phyloP scores from a whole-genome alignment of 1,140 invertebrate genomes.

The Cotesia glomerata region DNA sequence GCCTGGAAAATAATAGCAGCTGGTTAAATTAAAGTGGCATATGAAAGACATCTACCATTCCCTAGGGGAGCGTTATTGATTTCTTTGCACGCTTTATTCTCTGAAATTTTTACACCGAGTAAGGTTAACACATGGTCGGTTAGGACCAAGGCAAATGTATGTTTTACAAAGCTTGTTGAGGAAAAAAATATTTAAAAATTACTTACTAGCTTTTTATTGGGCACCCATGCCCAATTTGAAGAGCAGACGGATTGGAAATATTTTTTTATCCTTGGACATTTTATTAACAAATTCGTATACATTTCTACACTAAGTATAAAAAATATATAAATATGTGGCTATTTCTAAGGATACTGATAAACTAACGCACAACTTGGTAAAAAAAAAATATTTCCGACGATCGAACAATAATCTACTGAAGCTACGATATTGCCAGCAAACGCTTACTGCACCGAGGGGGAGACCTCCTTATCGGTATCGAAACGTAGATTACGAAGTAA shows the following conservation, averaged over 20 bases:
- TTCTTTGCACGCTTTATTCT: no score
- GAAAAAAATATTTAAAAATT: no score
- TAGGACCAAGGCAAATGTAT: no score
- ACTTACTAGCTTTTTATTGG: conserved; percentile 13
- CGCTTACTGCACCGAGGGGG: not conserved
- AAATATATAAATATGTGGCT: no score
- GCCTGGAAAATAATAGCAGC: conserved; percentile 32
- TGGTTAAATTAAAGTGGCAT: no score
- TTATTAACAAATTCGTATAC: conserved; percentile 1
- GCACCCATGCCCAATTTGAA: conserved; percentile 8
- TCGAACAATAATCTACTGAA: not conserved
- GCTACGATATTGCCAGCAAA: not conserved
- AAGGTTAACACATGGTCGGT: no score
- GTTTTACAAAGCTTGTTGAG: no score
- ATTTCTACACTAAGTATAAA: conserved; percentile 1
- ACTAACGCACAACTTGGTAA: not conserved
- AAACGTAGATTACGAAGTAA: not conserved
- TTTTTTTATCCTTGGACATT: not conserved
- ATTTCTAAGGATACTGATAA: not conserved
- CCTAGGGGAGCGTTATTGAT: no score
- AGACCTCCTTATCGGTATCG: conserved; percentile 5
- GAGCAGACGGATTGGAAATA: not conserved
- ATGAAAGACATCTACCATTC: no score
- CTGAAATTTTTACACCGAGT: no score
- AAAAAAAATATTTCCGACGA: not conserved